Evolutionary conservation across 2,113 vertebrate genomes (phyloP).

Genomic region (Lathamus discolor): DNA sequence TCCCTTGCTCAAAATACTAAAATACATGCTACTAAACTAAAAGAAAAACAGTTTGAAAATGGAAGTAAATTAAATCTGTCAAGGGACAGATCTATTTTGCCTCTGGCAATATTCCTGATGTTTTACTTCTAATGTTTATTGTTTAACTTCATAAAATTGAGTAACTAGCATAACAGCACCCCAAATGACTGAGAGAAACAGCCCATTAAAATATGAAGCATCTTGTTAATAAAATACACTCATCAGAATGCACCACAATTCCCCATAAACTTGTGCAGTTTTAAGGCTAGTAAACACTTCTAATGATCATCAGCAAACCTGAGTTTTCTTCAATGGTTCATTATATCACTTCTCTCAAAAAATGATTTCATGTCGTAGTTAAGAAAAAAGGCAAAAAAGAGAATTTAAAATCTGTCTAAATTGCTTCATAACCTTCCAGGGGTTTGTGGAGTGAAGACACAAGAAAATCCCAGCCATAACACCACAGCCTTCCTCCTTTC

Average conservation of each 20-base stretch:
- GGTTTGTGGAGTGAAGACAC: not conserved
- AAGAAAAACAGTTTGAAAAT: constrained; percentile 18
- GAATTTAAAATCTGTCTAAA: not conserved
- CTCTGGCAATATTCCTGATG: constrained; percentile 17
- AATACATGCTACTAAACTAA: not conserved
- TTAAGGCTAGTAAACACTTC: not conserved
- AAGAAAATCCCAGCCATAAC: not conserved
- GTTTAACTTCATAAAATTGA: constrained; percentile 64
- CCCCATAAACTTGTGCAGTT: not conserved
- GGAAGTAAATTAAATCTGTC: constrained; percentile 11
- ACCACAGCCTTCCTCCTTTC: not conserved
- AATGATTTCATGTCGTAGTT: not conserved
- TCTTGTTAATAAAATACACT: constrained; percentile 43
- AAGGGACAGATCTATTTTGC: constrained; percentile 36
- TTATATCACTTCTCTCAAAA: not conserved
- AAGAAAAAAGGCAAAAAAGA: not conserved
- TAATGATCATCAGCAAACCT: not conserved
- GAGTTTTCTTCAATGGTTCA: not conserved
- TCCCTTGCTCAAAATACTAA: not conserved
- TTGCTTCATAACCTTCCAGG: not conserved
- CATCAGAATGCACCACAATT: not conserved
- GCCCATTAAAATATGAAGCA: constrained; percentile 50
- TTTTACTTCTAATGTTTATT: constrained; percentile 64
- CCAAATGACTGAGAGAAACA: constrained; percentile 14
- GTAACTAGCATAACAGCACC: constrained; percentile 16